These are phyloP conservation scores for Andrena bucephala DNA, from an alignment of 2,888 invertebrate species.

Conservation along the genomic window DNA sequence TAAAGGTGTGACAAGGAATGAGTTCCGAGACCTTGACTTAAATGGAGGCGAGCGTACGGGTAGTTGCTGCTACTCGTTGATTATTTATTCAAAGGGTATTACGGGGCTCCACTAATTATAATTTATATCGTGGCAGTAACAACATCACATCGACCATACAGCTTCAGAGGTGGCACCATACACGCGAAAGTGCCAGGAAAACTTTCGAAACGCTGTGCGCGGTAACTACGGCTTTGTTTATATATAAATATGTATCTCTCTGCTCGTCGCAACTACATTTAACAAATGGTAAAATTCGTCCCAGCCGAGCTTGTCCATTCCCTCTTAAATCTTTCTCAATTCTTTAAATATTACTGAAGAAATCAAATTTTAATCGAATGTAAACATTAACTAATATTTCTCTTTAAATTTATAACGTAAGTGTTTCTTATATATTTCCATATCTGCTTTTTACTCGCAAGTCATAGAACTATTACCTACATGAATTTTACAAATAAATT, in stretches of 20 bases:
- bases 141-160: constrained; percentile 76
- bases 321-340: neutral
- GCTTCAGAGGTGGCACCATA: constrained; percentile 51
- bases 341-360: no score
- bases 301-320: neutral
- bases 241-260: constrained; percentile 43
- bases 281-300: neutral
- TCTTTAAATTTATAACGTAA: no score
- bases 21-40: constrained; percentile 75
- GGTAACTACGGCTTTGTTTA: constrained; percentile 19
- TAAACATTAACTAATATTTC: no score
- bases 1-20: constrained; percentile 73
- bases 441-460: no score
- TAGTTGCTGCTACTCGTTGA: constrained; percentile 77
- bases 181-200: constrained; percentile 52
- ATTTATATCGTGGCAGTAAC: constrained; percentile 82
- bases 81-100: constrained; percentile 83
- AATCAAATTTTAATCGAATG: no score
- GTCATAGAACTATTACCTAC: no score
- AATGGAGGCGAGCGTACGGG: constrained; percentile 74
- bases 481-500: no score
- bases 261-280: neutral
- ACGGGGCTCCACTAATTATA: constrained; percentile 82
- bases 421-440: no score
- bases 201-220: constrained; percentile 44